Evolutionary conservation across 1,140 invertebrate species (phyloP).

Genomic region (Branchinecta lindahli): DNA sequence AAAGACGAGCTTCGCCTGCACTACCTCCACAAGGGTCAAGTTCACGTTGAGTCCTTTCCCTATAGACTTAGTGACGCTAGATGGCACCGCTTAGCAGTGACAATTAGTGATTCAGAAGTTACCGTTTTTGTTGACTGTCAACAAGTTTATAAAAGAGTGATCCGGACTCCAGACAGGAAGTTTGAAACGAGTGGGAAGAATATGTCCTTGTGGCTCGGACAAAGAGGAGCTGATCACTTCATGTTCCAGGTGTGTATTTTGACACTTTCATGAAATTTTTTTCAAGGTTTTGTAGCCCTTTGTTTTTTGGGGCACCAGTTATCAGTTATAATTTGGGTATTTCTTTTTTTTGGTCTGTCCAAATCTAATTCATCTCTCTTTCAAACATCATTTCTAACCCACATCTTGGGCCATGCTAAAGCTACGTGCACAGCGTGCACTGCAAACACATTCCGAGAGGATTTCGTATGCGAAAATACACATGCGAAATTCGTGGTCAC

Average conservation of each 20-base stretch:
- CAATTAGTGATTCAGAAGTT: constrained; percentile 61
- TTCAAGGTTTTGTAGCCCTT: too few relatives aligned
- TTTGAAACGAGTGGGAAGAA: constrained; percentile 37
- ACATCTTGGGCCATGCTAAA: too few relatives aligned
- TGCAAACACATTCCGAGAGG: too few relatives aligned
- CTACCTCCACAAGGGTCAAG: constrained; percentile 41
- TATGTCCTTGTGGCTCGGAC: constrained; percentile 66
- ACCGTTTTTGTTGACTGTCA: constrained; percentile 71
- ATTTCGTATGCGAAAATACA: too few relatives aligned
- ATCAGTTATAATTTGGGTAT: too few relatives aligned
- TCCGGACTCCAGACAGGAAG: constrained; percentile 50
- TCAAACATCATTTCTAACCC: too few relatives aligned
- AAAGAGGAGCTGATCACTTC: constrained; percentile 65
- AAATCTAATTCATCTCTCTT: too few relatives aligned
- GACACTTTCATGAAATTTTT: too few relatives aligned
- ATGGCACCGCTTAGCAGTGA: constrained; percentile 70
- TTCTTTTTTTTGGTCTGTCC: too few relatives aligned
- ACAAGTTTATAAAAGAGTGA: constrained; percentile 56
- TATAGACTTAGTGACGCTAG: constrained; percentile 63
- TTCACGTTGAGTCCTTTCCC: constrained; percentile 68
- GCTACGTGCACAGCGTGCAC: too few relatives aligned
- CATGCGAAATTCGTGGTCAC: too few relatives aligned
- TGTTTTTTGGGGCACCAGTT: too few relatives aligned
- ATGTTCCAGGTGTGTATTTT: constrained; percentile 57
- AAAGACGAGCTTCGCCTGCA: constrained; percentile 52